Evolutionary conservation across 2,888 invertebrate species (phyloP).

Genomic region (Conus canariensis): DNA sequence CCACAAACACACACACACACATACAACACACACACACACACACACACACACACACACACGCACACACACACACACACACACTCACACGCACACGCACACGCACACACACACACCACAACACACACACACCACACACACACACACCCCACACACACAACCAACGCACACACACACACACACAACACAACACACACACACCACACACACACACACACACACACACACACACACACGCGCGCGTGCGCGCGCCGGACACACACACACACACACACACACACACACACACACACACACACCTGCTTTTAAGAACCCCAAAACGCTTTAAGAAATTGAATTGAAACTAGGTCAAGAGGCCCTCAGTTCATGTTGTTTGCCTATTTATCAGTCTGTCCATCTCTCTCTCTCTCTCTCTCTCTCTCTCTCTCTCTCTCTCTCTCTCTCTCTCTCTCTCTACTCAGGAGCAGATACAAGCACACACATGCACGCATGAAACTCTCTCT

Average conservation of each 20-base stretch:
- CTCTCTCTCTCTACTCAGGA: neutral
- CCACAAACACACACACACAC: neutral
- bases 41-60: conserved; percentile 13
- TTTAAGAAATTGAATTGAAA: too few species aligned
- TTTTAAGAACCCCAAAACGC: too few species aligned
- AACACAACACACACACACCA: neutral
- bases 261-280: too few species aligned
- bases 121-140: neutral
- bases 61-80: neutral
- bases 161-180: neutral
- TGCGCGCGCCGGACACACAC: too few species aligned
- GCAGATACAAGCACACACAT: neutral
- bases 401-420: neutral
- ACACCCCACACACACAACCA: neutral
- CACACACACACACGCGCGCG: too few species aligned
- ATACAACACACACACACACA: neutral
- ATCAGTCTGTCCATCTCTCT: neutral
- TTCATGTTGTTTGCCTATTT: neutral
- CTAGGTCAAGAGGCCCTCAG: too few species aligned
- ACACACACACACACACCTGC: too few species aligned
- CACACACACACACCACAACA: neutral
- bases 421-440: neutral
- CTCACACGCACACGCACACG: neutral
- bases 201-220: too few species aligned
- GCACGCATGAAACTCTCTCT: neutral